Percentiles rank a stretch among this genome's conserved stretches.
Conservation (phyloP, 1,140 invertebrate genomes). For the Eueides isabella region DNA sequence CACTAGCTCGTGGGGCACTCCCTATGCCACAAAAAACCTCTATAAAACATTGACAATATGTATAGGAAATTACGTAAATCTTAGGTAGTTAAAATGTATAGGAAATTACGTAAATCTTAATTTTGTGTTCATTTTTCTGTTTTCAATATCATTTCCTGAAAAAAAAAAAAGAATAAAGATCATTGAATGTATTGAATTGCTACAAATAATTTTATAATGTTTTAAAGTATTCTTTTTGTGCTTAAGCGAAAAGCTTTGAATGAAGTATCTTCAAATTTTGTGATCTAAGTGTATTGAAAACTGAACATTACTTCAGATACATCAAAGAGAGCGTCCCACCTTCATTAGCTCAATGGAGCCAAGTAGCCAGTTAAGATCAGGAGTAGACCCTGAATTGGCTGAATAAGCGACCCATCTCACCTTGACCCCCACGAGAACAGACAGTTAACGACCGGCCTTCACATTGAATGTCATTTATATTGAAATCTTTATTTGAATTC, state of each 20-base stretch:
- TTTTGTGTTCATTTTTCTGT: not conserved
- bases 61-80: too few species aligned
- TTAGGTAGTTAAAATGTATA: too few species aligned
- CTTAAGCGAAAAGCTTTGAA: not conserved
- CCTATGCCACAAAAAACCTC: too few species aligned
- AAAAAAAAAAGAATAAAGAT: too few species aligned
- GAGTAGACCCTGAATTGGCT: constrained; percentile 36
- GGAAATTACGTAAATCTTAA: not conserved
- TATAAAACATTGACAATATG: too few species aligned
- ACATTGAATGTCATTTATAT: constrained; percentile 43
- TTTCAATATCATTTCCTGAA: too few species aligned
- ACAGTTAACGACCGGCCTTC: constrained; percentile 50
- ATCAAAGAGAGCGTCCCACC: constrained; percentile 14
- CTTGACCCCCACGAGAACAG: constrained; percentile 46
- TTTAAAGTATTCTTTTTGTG: not conserved
- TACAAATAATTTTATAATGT: not conserved
- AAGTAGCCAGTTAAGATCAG: constrained; percentile 19
- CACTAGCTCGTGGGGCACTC: too few species aligned
- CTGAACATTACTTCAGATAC: constrained; percentile 11
- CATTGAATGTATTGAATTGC: not conserved
- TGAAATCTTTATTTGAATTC: constrained; percentile 35
- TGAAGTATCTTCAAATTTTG: not conserved
- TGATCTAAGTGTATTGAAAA: not conserved
- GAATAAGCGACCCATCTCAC: constrained; percentile 28
- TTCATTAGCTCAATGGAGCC: constrained; percentile 13